These are phyloP conservation scores for Podarcis muralis DNA, from an alignment of 2,113 vertebrate species.

Conservation along the genomic window DNA sequence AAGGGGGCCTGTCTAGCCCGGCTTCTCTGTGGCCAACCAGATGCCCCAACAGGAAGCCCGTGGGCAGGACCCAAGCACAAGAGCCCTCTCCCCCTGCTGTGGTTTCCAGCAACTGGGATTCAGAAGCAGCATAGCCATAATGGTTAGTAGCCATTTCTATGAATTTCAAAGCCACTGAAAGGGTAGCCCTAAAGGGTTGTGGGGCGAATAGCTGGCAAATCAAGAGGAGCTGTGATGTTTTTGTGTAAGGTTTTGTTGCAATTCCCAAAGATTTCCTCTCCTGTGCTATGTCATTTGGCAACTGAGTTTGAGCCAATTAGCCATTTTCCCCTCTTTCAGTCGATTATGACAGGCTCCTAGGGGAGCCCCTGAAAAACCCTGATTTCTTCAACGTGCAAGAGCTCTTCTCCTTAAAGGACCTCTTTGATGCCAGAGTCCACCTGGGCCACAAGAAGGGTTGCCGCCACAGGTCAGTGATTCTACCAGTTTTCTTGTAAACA, in stretches of 20 bases:
- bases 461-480: constrained; percentile 84
- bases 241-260: too few species aligned
- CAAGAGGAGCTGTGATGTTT: neutral
- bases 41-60: too few species aligned
- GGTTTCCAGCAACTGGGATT: too few species aligned
- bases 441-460: constrained; percentile 93
- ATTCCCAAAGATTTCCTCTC: neutral
- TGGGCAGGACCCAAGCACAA: too few species aligned
- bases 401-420: constrained; percentile 84
- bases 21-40: too few species aligned
- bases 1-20: too few species aligned
- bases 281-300: neutral
- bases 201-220: too few species aligned
- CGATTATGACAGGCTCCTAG: constrained; percentile 66
- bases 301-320: neutral
- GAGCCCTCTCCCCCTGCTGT: too few species aligned
- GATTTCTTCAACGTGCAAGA: constrained; percentile 92
- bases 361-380: constrained; percentile 77
- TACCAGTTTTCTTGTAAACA: neutral
- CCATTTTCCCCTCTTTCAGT: constrained; percentile 13
- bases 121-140: too few species aligned
- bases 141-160: too few species aligned
- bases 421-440: constrained; percentile 92
- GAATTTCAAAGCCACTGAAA: neutral
- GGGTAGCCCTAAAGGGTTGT: too few species aligned